These are phyloP conservation scores for Podarcis cretensis DNA, from an alignment of 2,113 vertebrate species.

Conservation along the genomic window DNA sequence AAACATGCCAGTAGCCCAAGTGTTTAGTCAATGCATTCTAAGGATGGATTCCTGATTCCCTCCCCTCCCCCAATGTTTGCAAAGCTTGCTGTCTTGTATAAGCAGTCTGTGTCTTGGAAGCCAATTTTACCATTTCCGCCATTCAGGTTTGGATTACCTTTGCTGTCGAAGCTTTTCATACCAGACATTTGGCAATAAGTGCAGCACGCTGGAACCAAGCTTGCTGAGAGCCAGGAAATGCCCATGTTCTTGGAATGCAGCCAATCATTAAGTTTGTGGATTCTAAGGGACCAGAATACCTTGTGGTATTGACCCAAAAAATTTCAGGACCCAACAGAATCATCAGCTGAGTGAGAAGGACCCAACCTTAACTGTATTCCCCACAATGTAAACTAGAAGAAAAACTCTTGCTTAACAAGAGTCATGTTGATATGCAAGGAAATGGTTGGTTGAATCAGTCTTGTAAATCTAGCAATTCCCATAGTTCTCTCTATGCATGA, in stretches of 20 bases:
- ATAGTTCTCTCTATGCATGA: background rate
- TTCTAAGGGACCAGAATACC: background rate
- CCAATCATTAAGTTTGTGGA: background rate
- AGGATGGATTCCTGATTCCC: background rate
- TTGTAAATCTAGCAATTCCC: background rate
- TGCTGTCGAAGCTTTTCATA: too few relatives aligned
- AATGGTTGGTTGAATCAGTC: background rate
- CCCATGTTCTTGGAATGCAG: background rate
- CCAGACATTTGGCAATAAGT: background rate
- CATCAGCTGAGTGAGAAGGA: background rate
- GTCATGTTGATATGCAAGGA: background rate
- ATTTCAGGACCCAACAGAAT: background rate
- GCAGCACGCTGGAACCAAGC: background rate
- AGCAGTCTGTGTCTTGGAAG: background rate
- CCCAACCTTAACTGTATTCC: background rate
- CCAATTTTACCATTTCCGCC: background rate
- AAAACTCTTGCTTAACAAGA: background rate
- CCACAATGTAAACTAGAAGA: background rate
- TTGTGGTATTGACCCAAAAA: background rate
- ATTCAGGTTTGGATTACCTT: background rate
- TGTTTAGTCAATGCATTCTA: slow-evolving; percentile 1
- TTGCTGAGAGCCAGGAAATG: background rate
- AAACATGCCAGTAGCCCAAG: background rate
- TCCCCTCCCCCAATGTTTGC: background rate
- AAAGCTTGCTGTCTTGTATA: background rate